phyloP scores from a whole-genome alignment of 2,113 vertebrate genomes.

The Himantopus leucocephalus region DNA sequence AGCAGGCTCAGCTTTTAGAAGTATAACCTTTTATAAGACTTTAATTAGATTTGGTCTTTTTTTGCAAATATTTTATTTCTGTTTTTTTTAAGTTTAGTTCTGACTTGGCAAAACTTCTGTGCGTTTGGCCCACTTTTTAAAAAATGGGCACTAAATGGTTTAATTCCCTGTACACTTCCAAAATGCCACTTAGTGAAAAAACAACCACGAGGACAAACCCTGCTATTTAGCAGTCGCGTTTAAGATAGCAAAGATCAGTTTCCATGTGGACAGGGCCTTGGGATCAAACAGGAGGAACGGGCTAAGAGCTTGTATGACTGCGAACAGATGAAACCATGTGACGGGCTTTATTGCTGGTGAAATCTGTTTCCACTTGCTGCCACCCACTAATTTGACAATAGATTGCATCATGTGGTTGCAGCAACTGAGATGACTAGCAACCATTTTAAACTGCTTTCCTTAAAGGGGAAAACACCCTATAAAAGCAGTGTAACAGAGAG shows the following conservation, averaged over 20 bases:
- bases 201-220: neutral
- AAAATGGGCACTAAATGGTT: neutral
- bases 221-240: neutral
- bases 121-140: neutral
- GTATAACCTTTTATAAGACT: neutral
- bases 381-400: conserved; percentile 45
- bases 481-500: neutral
- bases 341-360: conserved; percentile 32
- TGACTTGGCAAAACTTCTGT: neutral
- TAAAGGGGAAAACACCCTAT: conserved; percentile 47
- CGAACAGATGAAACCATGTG: neutral
- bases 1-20: neutral
- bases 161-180: neutral
- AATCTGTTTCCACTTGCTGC: conserved; percentile 69
- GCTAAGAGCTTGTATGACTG: neutral
- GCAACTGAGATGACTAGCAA: conserved; percentile 42
- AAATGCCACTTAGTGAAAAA: neutral
- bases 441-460: conserved; percentile 31
- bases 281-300: neutral
- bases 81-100: neutral
- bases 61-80: neutral
- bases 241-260: neutral
- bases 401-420: conserved; percentile 43
- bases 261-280: neutral
- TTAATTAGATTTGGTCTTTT: neutral